Base-by-base conservation (phyloP, 2,888 invertebrate species). In the Hypena proboscidalis region DNA sequence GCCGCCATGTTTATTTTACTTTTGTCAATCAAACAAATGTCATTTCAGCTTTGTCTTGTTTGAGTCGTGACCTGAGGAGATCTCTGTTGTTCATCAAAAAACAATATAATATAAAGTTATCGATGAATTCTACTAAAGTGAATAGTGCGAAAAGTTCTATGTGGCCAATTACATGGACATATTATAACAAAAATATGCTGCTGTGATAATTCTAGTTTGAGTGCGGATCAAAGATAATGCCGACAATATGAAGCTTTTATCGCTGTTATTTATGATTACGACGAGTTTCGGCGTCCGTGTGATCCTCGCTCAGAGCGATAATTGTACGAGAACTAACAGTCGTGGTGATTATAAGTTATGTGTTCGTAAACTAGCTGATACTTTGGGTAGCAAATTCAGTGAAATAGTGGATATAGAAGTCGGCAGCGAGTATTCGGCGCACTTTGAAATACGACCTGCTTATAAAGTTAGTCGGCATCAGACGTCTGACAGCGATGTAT, bases 331-430 rank as follows among this genome's bases (percentile, higher is more conserved):
- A 58, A 76, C 77, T 22, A 81, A 73, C 67, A 83, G 60, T 56
- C 83, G 84, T 17, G 81, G 80, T 44, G 90, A 90, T 64, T 80
- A 82, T 57, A 88, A 85, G 67, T 52, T 70, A 39, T 84, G 83
- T 52, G 82, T 90, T 41, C 77, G 75, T 9, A 77, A 75, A 49
- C 65, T 90, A 58, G 74, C 90, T 0, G 81, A 84, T 29, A 77
- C 77, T 22, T 65, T 90, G 49, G 73, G 82, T 8, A 78, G 53
- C 48, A 85, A 84, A 53, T 88, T 90, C 53, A 79, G 68, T 53
- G 89, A 90, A 48, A 80, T 87, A 39, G 77, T 86, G 14, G 69
- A 80, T n/a, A 83, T 84, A 40, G 89, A 90, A 64, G 75, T 90
- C 3, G 85, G 87, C 25, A 86, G 83, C 54, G 84, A 90, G 57